Evolutionary conservation across 2,113 vertebrate genomes (phyloP).

Genomic region (Leucosticte australis): DNA sequence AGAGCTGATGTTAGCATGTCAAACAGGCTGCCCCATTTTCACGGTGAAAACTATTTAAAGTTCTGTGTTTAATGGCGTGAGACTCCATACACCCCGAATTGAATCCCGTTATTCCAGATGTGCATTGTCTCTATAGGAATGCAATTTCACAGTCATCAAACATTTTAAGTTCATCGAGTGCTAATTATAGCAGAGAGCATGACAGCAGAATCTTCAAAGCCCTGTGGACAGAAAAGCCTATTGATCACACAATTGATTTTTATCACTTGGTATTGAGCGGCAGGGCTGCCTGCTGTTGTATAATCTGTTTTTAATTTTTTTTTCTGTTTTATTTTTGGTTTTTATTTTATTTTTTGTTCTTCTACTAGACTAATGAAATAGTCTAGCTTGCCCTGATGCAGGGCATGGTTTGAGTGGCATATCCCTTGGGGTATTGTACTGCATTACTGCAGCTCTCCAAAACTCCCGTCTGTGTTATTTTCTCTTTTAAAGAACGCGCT

Average conservation of each 20-base stretch:
- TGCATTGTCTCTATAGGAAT: slow-evolving; percentile 60
- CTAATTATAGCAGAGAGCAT: slow-evolving; percentile 61
- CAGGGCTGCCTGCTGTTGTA: not conserved
- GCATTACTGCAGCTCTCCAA: not conserved
- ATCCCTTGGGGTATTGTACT: not conserved
- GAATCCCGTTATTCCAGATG: slow-evolving; percentile 70
- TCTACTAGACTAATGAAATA: not conserved
- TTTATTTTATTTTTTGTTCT: not conserved
- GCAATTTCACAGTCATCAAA: slow-evolving; percentile 73
- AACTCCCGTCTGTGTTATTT: not conserved
- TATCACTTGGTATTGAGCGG: slow-evolving; percentile 3
- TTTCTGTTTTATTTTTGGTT: not conserved
- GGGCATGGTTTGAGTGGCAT: not conserved
- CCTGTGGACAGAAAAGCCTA: slow-evolving; percentile 18
- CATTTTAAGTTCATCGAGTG: slow-evolving; percentile 68
- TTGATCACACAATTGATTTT: slow-evolving; percentile 62
- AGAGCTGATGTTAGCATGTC: slow-evolving; percentile 52
- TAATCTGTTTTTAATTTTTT: not conserved
- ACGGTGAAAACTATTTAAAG: slow-evolving; percentile 61
- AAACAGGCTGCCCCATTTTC: slow-evolving; percentile 59
- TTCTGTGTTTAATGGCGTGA: slow-evolving; percentile 40
- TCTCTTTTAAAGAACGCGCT: not conserved
- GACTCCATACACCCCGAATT: slow-evolving; percentile 27
- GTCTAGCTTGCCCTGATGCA: not conserved
- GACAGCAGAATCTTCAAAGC: slow-evolving; percentile 49